Evolutionary conservation across 1,140 invertebrate species (phyloP), one percentile per base, ranked within the genome.

Genomic region (Trissolcus basalis): DNA sequence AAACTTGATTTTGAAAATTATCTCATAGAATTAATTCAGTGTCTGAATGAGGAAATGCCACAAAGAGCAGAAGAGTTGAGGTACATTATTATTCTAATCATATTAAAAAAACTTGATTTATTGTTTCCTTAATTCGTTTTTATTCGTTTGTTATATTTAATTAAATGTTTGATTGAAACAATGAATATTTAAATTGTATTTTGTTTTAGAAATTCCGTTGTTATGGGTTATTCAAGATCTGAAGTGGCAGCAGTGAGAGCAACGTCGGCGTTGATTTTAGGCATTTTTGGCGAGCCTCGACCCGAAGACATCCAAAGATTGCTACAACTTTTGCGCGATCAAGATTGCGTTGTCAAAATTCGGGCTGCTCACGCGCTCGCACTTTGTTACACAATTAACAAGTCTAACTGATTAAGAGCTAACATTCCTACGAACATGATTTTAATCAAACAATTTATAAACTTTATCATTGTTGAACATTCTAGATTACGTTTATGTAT

Each of bases 321-420:
- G 16, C 80, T 92, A n/a, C 90, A 91, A 65, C 83, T 93, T 0
- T 80, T 93, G 19, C 90, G 89, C 35, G 92, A 93, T 77, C 80
- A 86, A 16, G 88, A 91, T 51, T 86, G 88, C 10, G 82, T 83
- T n/a, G 92, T 93, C 1, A 85, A 91, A 70, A 86, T 90, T 35
- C 87, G 90, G 36, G 88, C 92, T 5, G 91, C 91, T 10, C 83
- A 90, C 72, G 91, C 91, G 0, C 87, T 93, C 2, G 89, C 85
- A 4, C 67, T 86, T 9, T 81, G 82, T 48, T 87, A 84, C 72
- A 85, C 83, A 6, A 27, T 27, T 27, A 27, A 27, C 19, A 27
- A 27, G 2, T 27, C 19, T 3, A 27, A 27, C 19, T 27, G 19
- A 27, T 27, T 6, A 27, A 27, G 6, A 27, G 19, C 1, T 27